Percentiles rank a stretch among this genome's conserved stretches.
phyloP scores from a whole-genome alignment of 2,113 vertebrate species.

The Hippocampus abdominalis region DNA sequence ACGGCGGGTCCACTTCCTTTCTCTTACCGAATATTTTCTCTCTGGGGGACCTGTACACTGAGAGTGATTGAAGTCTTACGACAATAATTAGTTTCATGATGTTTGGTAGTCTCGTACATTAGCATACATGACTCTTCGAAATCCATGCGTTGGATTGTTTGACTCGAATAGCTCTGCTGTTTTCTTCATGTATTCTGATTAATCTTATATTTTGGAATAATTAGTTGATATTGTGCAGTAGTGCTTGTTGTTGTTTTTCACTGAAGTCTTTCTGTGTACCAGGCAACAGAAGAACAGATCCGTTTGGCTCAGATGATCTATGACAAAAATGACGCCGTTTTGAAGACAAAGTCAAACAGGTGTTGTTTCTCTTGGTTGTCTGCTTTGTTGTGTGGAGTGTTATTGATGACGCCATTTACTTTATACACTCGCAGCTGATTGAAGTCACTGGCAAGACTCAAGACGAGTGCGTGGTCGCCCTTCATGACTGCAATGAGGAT shows the following conservation, averaged over 20 bases:
- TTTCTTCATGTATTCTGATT: background rate
- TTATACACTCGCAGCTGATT: constrained; percentile 78
- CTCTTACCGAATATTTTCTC: too few relatives aligned
- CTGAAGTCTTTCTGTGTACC: constrained; percentile 36
- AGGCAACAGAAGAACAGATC: constrained; percentile 98
- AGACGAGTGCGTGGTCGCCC: constrained; percentile 91
- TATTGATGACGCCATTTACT: background rate
- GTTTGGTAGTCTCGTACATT: too few relatives aligned
- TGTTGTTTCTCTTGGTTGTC: constrained; percentile 31
- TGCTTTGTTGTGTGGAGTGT: background rate
- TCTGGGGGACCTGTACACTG: too few relatives aligned
- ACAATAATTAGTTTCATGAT: too few relatives aligned
- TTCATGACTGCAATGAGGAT: constrained; percentile 92
- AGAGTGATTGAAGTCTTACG: too few relatives aligned
- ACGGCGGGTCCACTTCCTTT: too few relatives aligned
- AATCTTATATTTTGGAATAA: background rate
- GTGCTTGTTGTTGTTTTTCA: background rate
- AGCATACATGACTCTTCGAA: too few relatives aligned
- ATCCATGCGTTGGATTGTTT: background rate
- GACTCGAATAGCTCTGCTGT: background rate
- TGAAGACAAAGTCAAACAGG: constrained; percentile 97
- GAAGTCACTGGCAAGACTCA: constrained; percentile 94
- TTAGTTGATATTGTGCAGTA: background rate
- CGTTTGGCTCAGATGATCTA: constrained; percentile 95
- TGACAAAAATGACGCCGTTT: constrained; percentile 95